Evolutionary conservation across 2,888 invertebrate species (phyloP), one percentile per base, ranked within the genome.

Genomic region (Drosophila peninsularis): DNA sequence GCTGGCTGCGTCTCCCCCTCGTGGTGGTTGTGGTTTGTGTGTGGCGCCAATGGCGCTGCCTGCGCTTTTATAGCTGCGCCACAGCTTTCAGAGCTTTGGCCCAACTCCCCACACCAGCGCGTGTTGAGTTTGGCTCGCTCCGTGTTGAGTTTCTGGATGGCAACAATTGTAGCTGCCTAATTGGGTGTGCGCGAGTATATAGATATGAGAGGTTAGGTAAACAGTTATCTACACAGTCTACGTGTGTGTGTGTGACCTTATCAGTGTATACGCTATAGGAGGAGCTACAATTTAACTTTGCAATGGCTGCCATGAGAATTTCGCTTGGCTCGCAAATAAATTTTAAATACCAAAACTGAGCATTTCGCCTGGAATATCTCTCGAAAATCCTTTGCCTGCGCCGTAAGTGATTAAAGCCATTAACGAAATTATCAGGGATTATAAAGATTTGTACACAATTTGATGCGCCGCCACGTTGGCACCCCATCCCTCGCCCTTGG

Each of bases 361-460:
- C 19, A 54, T 39, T 54, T 21, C 14, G 17, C 34, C 5, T 30
- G 13, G 32, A 37, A 70, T 53, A 36, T n/a, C 45, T 27, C 17
- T 47, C 42, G 39, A 54, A 36, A 32, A 72, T 45, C 36, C 62
- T 54, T 52, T 58, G 67, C 56, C 86, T 85, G 87, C 41, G 73
- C 67, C 17, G 89, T 85, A 84, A 90, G 88, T 91, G 91, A 91
- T 91, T 91, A 91, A 91, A 90, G 80, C 91, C 91, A 91, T 91
- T 91, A 91, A 91, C 90, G 87, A 91, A 91, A 91, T 91, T 91
- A 91, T 91, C 90, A 87, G 66, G 90, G 91, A 91, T 91, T 91
- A 90, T 87, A 85, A 83, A 85, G 91, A 91, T 91, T 91, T 91
- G 78, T 82, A 75, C 74, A 76, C 78, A 78, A 88, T 87, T 86